A percentile compares a stretch with the other conserved stretches of the same genome.
These are phyloP conservation scores for Tragelaphus buxtoni DNA, from an alignment of 2,113 vertebrate genomes.

Conservation along the genomic window DNA sequence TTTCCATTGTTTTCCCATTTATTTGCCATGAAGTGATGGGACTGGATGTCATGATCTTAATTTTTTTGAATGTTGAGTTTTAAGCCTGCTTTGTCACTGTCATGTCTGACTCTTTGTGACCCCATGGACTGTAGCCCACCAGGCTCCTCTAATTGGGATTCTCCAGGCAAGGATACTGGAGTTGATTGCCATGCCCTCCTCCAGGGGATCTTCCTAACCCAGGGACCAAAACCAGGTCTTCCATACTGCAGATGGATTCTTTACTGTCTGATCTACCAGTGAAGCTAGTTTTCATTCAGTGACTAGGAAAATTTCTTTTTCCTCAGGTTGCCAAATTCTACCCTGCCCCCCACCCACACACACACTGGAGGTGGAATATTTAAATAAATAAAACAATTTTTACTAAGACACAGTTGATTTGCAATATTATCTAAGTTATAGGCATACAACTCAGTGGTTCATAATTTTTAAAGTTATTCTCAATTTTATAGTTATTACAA, in stretches of 20 bases:
- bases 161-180: not conserved
- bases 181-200: not conserved
- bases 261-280: not conserved
- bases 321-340: not conserved
- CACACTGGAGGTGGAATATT: not conserved
- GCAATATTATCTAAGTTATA: not conserved
- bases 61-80: not conserved
- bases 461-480: not conserved
- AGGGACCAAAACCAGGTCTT: not conserved
- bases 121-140: not conserved
- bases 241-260: not conserved
- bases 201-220: not conserved
- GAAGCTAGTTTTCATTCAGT: not conserved
- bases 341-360: not conserved
- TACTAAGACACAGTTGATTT: not conserved
- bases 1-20: not conserved
- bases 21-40: not conserved
- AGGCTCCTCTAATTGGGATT: not conserved
- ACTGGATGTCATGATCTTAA: not conserved
- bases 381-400: not conserved
- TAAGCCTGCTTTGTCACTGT: not conserved
- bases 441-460: not conserved
- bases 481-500: not conserved
- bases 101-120: not conserved
- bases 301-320: not conserved